phyloP scores from a whole-genome alignment of 1,140 invertebrate genomes.

The Drosophila seguyi region DNA sequence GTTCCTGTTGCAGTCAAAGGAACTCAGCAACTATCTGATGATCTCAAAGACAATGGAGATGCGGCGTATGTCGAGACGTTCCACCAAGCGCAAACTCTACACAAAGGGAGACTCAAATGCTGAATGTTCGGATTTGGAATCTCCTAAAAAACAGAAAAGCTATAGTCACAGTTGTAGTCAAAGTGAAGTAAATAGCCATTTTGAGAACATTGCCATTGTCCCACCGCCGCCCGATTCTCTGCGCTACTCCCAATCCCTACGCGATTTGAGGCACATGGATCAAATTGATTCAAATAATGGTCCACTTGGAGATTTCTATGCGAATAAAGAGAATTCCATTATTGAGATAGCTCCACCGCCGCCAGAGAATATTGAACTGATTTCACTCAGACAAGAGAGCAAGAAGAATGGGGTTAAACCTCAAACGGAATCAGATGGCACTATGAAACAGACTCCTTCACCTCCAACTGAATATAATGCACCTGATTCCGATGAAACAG shows the following conservation, averaged over 20 bases:
- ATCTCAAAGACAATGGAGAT: slow-evolving; percentile 29
- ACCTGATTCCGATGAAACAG: neutral
- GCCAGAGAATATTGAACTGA: neutral
- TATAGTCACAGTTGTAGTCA: neutral
- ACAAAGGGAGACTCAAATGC: slow-evolving; percentile 58
- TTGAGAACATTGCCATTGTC: slow-evolving; percentile 39
- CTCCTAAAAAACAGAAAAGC: slow-evolving; percentile 18
- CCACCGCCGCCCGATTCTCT: slow-evolving; percentile 49
- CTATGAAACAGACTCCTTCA: neutral
- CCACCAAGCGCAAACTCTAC: slow-evolving; percentile 59
- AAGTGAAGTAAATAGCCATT: neutral
- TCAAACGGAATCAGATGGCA: neutral
- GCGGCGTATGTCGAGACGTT: neutral
- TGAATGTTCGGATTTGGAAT: slow-evolving; percentile 22
- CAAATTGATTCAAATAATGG: neutral
- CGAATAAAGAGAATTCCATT: neutral
- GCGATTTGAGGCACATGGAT: neutral
- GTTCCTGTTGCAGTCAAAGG: slow-evolving; percentile 30
- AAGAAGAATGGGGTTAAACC: neutral
- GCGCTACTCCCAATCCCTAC: slow-evolving; percentile 39
- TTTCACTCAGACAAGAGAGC: neutral
- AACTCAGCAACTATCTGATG: slow-evolving; percentile 49
- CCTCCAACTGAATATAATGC: slow-evolving; percentile 4
- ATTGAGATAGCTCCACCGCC: slow-evolving; percentile 15
- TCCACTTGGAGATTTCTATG: neutral